Evolutionary conservation across 2,888 invertebrate genomes (phyloP), one percentile per base, ranked within the genome.

Genomic region (Eupsilia transversa): DNA sequence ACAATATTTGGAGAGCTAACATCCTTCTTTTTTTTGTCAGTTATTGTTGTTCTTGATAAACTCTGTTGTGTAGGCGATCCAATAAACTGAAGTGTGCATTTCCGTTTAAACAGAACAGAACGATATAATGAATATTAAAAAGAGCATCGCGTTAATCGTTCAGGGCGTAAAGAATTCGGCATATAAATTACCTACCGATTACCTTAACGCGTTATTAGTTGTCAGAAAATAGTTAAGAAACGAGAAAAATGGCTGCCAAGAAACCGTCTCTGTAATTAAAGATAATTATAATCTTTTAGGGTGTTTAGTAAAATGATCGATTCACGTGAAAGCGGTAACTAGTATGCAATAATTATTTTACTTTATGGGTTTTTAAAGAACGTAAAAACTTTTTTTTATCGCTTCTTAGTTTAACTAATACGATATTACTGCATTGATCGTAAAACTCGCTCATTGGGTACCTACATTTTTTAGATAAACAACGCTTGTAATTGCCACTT

Each of bases 121-220:
- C 52, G 27, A 59, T 46, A 43, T 77, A 89, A 87, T 89, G 87
- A 89, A 90, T 91, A 89, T 89, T 90, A 94, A 93, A 83, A 89
- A 88, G 91, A 91, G 89, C 90, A 91, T 90, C 87, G 89, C 82
- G 92, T 94, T 93, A 94, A 94, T 93, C 88, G 90, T 86, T 86
- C 89, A 90, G 91, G 93, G 94, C 94, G 94, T 94, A 92, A 89
- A 91, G 91, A 93, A 92, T 93, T 91, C 87, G 90, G 89, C 90
- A 90, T 92, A 94, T 95, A 95, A 95, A 95, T 95, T 95, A 95
- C 91, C 88, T 90, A 90, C 91, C 93, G 92, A 93, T 95, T 94
- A 94, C 91, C 88, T 89, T 87, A 94, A 92, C 93, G 87, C 91
- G 91, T 92, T 94, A 94, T 93, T 94, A 93, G 88, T 86, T 92